Percentiles rank a stretch among this genome's conserved stretches.
Conservation (phyloP, 2,888 invertebrate genomes). For the Osedax frankpressi region DNA sequence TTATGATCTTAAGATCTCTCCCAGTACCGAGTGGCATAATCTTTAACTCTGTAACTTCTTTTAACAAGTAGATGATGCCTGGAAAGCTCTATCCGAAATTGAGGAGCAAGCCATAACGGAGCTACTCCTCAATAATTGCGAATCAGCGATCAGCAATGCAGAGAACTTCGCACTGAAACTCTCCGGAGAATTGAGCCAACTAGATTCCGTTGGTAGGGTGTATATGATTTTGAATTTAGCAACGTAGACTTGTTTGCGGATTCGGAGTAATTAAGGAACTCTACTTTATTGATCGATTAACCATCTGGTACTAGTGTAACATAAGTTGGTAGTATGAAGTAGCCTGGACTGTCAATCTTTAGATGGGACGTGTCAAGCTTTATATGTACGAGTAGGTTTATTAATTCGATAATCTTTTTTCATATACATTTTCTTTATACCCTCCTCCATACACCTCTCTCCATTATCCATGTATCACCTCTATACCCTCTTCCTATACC, state of each 20-base stretch:
- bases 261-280: no score
- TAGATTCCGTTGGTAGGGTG: slow-evolving; percentile 60
- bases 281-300: no score
- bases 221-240: not conserved
- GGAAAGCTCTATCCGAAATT: slow-evolving; percentile 66
- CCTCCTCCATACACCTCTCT: not conserved
- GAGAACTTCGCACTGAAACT: slow-evolving; percentile 60
- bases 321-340: no score
- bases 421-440: not conserved
- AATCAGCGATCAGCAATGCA: slow-evolving; percentile 78
- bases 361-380: no score
- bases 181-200: slow-evolving; percentile 67
- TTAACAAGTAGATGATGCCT: slow-evolving; percentile 57
- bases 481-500: not conserved
- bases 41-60: no score
- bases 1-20: no score
- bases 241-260: not conserved
- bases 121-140: slow-evolving; percentile 68
- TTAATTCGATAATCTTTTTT: no score
- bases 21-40: no score
- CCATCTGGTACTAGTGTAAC: no score
- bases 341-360: no score
- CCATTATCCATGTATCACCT: not conserved
- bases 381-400: no score
- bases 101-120: slow-evolving; percentile 68